Evolutionary conservation across 64 coral and sea anemone genomes (phyloP), one percentile per base, ranked within the genome.

Genomic region (Actinia tenebrosa): DNA sequence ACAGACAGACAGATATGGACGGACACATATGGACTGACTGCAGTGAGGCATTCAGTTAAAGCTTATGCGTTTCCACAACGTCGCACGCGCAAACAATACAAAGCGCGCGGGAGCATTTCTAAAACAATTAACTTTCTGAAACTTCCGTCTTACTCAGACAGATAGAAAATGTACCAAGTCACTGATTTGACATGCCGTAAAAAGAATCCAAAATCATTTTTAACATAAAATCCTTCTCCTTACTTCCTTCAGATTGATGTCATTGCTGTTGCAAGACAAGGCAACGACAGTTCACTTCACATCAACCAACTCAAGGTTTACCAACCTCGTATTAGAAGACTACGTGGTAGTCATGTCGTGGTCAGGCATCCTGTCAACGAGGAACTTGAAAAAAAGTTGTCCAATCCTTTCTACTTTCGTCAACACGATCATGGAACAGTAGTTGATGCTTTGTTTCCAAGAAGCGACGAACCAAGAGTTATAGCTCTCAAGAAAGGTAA

Each of bases 391-490:
- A 50, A 84, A 47, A 44, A 92, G 86, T 53, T 92, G 50, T 88
- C 86, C 44, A 88, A 88, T 53, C 91, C 91, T 3, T 92, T 92
- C 61, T 92, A 92, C 79, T 92, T 92, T 47, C 91, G 79, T 22
- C 91, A 92, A 47, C 54, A 78, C 23, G 86, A 84, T 7, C 91
- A 92, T 64, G 91, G 91, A 52, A 14, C 45, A 22, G 50, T 92
- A 5, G 80, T 84, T 84, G 91, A 92, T 45, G 91, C 85, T 44
- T 45, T 92, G 10, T 92, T 84, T 78, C 91, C 91, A 58, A 88
- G 88, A 56, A 42, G 23, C 19, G 68, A 80, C 25, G 86, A 92
- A 17, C 80, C 86, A 0, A 59, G 88, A 92, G 77, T 88, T 37
- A 52, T 69, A 2, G 91, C 79, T 26, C 64, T 92, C 43, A 92